Evolutionary conservation across 2,797 vertebrate genomes (phyloP).

Genomic region (Leptatherina wallacei): DNA sequence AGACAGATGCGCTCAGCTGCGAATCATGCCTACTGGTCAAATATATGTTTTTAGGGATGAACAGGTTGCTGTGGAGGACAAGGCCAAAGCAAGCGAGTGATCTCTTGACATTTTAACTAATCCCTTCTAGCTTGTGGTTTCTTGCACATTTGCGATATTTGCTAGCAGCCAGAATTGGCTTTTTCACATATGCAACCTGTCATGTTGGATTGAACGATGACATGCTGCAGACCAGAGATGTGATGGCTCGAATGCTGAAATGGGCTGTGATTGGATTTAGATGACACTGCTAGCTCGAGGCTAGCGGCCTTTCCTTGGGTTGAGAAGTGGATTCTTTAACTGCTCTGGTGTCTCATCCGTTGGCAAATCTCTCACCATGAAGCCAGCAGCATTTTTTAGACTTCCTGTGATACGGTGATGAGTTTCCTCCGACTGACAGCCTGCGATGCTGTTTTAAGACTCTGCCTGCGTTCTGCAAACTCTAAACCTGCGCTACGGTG

Average conservation of each 20-base stretch:
- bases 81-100: constrained; percentile 72
- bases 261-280: constrained; percentile 87
- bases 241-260: constrained; percentile 85
- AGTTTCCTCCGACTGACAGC: constrained; percentile 7
- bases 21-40: constrained; percentile 90
- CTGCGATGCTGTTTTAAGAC: neutral
- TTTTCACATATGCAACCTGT: constrained; percentile 98
- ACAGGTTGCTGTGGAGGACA: constrained; percentile 87
- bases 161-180: constrained; percentile 96
- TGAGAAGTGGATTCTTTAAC: constrained; percentile 78
- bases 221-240: constrained; percentile 74
- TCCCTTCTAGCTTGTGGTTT: constrained; percentile 92
- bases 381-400: constrained; percentile 45
- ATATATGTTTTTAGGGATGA: constrained; percentile 94
- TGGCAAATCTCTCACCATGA: constrained; percentile 54
- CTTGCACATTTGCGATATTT: constrained; percentile 89
- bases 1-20: constrained; percentile 77
- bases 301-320: constrained; percentile 82
- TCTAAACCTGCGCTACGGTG: neutral
- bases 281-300: constrained; percentile 81
- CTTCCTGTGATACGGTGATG: constrained; percentile 14
- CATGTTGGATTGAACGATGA: constrained; percentile 87
- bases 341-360: constrained; percentile 73
- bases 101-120: constrained; percentile 98
- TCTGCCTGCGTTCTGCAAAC: neutral